Percentiles rank a stretch among this genome's conserved stretches.
phyloP scores from a whole-genome alignment of 2,888 invertebrate genomes.

The Lissocephala sabroskyi region DNA sequence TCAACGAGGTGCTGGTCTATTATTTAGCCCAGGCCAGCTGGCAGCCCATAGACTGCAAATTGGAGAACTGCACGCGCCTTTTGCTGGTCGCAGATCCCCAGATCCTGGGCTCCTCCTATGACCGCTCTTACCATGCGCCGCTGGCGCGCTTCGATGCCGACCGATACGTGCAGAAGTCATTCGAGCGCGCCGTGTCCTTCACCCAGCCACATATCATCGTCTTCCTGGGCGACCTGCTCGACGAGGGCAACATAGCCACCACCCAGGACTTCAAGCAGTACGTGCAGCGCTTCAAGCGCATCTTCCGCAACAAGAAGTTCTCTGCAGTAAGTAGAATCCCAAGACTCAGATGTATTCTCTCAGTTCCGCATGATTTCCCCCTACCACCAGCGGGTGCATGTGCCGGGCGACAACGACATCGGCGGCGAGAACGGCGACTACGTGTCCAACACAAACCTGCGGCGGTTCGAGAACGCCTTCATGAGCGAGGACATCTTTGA shows the following conservation, averaged over 20 bases:
- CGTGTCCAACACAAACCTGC: constrained; percentile 77
- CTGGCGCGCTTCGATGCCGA: constrained; percentile 91
- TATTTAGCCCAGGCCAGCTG: constrained; percentile 66
- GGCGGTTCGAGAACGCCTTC: constrained; percentile 83
- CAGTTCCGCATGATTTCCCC: constrained; percentile 58
- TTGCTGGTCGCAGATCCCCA: constrained; percentile 93
- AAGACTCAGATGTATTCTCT: not conserved
- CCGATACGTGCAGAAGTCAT: constrained; percentile 85
- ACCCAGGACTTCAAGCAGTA: constrained; percentile 82
- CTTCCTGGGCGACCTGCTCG: constrained; percentile 95
- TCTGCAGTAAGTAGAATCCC: constrained; percentile 42
- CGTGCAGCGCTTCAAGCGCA: constrained; percentile 80
- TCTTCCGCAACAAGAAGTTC: constrained; percentile 72
- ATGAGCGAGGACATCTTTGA: constrained; percentile 79
- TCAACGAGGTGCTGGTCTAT: constrained; percentile 69
- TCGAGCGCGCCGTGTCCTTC: constrained; percentile 79
- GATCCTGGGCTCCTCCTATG: constrained; percentile 86
- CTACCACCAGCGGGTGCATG: constrained; percentile 80
- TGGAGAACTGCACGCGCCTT: constrained; percentile 77
- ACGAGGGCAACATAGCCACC: constrained; percentile 90
- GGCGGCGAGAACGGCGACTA: constrained; percentile 91
- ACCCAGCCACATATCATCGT: constrained; percentile 87
- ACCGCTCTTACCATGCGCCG: constrained; percentile 78
- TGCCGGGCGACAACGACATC: constrained; percentile 98
- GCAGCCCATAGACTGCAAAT: constrained; percentile 67